phyloP scores from a whole-genome alignment of 1,140 invertebrate genomes.

The Wasmannia auropunctata region DNA sequence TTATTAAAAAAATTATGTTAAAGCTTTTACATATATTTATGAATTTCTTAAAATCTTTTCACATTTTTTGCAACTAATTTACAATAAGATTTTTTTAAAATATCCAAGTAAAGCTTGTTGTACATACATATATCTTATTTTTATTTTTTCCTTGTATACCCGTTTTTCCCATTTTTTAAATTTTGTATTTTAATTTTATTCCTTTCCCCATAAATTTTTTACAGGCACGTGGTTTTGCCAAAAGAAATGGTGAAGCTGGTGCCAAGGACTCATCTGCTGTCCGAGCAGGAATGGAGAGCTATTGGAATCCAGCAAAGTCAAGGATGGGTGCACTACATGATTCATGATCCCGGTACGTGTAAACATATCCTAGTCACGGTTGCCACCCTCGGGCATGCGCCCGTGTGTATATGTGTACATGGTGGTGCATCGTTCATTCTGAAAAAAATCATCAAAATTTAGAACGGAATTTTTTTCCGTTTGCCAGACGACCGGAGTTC shows the following conservation, averaged over 20 bases:
- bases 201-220: constrained; percentile 71
- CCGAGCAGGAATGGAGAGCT: constrained; percentile 96
- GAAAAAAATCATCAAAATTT: too few relatives aligned
- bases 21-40: too few relatives aligned
- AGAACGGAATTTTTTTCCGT: too few relatives aligned
- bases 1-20: too few relatives aligned
- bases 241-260: constrained; percentile 96
- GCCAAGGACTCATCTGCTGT: constrained; percentile 96
- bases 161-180: background rate
- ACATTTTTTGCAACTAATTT: background rate
- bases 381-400: too few relatives aligned
- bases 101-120: background rate
- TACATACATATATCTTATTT: background rate
- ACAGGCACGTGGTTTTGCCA: constrained; percentile 96
- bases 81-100: background rate
- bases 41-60: background rate
- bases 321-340: constrained; percentile 98
- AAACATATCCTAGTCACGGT: too few relatives aligned
- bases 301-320: constrained; percentile 97
- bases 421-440: too few relatives aligned
- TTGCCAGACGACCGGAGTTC: too few relatives aligned
- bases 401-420: too few relatives aligned
- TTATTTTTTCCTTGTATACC: background rate
- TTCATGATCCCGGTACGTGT: constrained; percentile 93
- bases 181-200: constrained; percentile 16